Conservation (phyloP, 2,113 vertebrate species). For the Notothenia coriiceps region DNA sequence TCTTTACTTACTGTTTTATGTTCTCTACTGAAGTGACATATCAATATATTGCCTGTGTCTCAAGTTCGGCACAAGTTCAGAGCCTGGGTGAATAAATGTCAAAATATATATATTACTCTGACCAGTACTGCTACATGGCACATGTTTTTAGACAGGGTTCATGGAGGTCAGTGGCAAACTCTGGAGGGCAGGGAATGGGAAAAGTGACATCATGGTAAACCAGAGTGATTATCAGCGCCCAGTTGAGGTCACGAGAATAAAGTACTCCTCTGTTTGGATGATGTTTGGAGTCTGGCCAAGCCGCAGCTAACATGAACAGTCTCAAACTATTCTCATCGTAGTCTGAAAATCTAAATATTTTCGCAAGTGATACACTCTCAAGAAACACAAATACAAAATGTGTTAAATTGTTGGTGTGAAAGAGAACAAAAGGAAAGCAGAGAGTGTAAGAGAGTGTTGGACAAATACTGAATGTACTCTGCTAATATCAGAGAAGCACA, state of each 20-base stretch:
- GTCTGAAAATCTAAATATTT: background rate
- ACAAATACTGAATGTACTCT: no score
- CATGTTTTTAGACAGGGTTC: background rate
- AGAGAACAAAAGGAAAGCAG: background rate
- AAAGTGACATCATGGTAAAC: constrained; percentile 55
- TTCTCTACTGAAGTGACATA: background rate
- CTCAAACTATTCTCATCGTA: constrained; percentile 6
- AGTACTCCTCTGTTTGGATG: constrained; percentile 48
- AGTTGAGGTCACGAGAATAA: constrained; percentile 38
- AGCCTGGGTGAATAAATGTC: background rate
- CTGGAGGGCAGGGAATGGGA: constrained; percentile 14
- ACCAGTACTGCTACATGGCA: background rate
- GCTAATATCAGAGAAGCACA: no score
- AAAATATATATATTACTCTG: background rate
- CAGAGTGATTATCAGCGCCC: constrained; percentile 5
- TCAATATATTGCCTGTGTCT: background rate
- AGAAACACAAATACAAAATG: background rate
- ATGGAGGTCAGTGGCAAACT: constrained; percentile 22
- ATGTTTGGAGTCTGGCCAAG: constrained; percentile 34
- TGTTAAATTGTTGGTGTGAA: background rate
- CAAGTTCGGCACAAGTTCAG: background rate
- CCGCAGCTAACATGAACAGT: constrained; percentile 21
- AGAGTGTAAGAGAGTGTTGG: background rate
- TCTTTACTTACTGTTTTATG: background rate
- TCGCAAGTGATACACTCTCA: background rate